These are phyloP conservation scores for Clarias pachynema DNA, from an alignment of 2,797 vertebrate genomes.

Conservation along the genomic window DNA sequence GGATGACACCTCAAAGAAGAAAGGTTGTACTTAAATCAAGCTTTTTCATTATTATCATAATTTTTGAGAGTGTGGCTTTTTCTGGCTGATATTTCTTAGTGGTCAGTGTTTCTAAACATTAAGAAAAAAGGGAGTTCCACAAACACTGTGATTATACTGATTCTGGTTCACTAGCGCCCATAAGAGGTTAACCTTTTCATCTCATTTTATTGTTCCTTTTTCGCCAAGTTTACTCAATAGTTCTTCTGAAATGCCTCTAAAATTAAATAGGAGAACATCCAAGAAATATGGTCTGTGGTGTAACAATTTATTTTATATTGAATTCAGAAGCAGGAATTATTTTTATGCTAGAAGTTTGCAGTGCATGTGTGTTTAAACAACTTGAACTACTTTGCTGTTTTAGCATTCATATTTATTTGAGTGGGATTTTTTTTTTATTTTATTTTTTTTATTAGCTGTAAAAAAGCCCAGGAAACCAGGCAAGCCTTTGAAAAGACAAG, in stretches of 20 bases:
- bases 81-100: background rate
- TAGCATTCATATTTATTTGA: background rate
- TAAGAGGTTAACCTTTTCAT: background rate
- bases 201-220: background rate
- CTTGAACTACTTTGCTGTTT: background rate
- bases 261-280: background rate
- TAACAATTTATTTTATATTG: background rate
- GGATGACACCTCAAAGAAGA: conserved; percentile 92
- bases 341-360: background rate
- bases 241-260: background rate
- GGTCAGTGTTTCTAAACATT: background rate
- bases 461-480: conserved; percentile 86
- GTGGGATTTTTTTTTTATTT: background rate
- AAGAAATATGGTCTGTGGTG: background rate
- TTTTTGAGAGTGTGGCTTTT: background rate
- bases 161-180: background rate
- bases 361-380: background rate
- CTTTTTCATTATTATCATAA: background rate
- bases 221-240: background rate
- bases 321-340: background rate
- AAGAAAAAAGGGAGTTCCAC: background rate
- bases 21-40: conserved; percentile 62
- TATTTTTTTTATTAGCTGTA: conserved; percentile 73
- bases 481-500: conserved; percentile 85
- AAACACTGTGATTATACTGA: background rate